Percentiles rank a stretch among this genome's conserved stretches.
Conservation (phyloP, 2,888 invertebrate genomes). For the Acrobeloides nanus region DNA sequence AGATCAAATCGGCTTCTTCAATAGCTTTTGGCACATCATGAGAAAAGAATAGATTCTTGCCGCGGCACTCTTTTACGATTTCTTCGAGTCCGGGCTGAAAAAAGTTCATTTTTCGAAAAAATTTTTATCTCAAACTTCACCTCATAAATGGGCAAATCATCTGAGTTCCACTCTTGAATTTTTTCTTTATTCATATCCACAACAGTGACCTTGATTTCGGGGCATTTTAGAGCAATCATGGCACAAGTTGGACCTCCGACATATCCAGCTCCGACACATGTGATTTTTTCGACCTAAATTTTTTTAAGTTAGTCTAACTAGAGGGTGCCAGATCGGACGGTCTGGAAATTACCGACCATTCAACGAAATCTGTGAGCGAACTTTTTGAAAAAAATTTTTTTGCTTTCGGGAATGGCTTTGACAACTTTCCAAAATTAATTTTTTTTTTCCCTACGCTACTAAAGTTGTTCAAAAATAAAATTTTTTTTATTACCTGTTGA, state of each 20-base stretch:
- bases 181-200: conserved; percentile 84
- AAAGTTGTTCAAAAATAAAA: too few relatives aligned
- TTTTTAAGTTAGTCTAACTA: too few relatives aligned
- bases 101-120: neutral
- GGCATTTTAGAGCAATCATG: conserved; percentile 91
- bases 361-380: too few relatives aligned
- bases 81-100: conserved; percentile 81
- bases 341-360: too few relatives aligned
- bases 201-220: conserved; percentile 85
- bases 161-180: conserved; percentile 95
- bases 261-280: conserved; percentile 96
- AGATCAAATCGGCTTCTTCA: conserved; percentile 86
- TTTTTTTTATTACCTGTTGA: too few relatives aligned
- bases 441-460: too few relatives aligned
- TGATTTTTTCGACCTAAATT: conserved; percentile 69
- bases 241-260: conserved; percentile 98
- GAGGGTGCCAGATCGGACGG: too few relatives aligned
- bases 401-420: too few relatives aligned
- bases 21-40: conserved; percentile 79
- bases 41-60: conserved; percentile 85
- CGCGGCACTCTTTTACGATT: conserved; percentile 78
- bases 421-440: too few relatives aligned
- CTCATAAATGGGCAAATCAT: conserved; percentile 95
- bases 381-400: too few relatives aligned
- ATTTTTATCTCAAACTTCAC: conserved; percentile 15